Evolutionary conservation across 2,113 vertebrate genomes (phyloP), one percentile per base, ranked within the genome.

Genomic region (Caracal caracal): DNA sequence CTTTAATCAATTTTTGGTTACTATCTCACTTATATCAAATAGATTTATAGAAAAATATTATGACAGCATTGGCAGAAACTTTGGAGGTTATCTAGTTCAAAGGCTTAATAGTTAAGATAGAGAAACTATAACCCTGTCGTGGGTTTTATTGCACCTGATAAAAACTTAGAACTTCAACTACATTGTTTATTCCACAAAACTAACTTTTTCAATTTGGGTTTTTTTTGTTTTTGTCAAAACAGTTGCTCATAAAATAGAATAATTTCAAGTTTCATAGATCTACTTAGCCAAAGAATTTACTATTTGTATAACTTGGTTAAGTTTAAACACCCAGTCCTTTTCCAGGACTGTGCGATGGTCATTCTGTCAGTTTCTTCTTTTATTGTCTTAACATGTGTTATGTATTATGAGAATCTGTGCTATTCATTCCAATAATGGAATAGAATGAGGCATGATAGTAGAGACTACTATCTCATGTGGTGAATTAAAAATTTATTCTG

Each of bases 121-220:
- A 85, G 84, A 85, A 81, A 82, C 0, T 26, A 33, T 40, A 76
- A 86, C 3, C 5, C 40, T 94, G 6, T 24, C 30, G 59, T 96
- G 40, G 5, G 4, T 81, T 83, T 49, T 40, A 35, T 16, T 65
- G 7, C 17, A 51, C 33, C 5, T 7, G 1, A 71, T 22, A 26
- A 63, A 70, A 47, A 84, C 71, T 43, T 88, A 12, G n/a, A 95
- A 93, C 53, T 76, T 88, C 33, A 96, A 65, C 26, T 83, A 68
- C 13, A 90, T 33, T 79, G 37, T 61, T 88, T 92, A 68, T 59
- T 92, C 35, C 63, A 40, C 11, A 73, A 66, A 95, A 40, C 22
- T 76, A 71, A 75, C 22, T 51, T 76, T 89, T 76, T 53, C 33
- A 61, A 30, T 15, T 75, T 75, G 56, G 79, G 6, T 43, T 20